These are phyloP conservation scores for Ictalurus punctatus DNA, from an alignment of 2,113 vertebrate genomes.

Conservation along the genomic window DNA sequence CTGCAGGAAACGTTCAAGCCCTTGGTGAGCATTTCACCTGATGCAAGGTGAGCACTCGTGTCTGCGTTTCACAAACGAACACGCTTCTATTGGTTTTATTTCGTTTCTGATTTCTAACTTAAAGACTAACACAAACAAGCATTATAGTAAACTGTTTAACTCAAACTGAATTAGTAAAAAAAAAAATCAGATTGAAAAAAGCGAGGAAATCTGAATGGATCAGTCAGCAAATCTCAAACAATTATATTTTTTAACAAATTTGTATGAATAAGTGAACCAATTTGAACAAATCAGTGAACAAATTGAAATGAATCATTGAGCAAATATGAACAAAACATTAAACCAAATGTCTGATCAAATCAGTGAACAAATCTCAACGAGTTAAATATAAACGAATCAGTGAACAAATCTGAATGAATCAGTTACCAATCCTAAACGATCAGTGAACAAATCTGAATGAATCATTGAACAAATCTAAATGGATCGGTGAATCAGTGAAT, in stretches of 20 bases:
- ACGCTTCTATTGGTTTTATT: neutral
- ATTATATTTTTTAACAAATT: neutral
- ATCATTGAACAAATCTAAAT: neutral
- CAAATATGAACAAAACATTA: neutral
- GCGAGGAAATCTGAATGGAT: neutral
- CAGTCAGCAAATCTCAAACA: neutral
- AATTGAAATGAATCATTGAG: neutral
- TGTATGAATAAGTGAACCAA: neutral
- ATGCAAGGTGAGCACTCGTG: slow-evolving; percentile 84
- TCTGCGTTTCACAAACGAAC: neutral
- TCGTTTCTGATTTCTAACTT: neutral
- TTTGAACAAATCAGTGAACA: neutral
- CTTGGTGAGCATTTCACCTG: slow-evolving; percentile 97
- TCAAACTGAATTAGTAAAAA: neutral
- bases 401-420: neutral
- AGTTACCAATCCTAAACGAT: neutral
- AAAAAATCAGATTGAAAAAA: neutral
- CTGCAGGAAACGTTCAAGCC: slow-evolving; percentile 99
- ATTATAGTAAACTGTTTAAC: neutral
- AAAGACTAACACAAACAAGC: neutral
- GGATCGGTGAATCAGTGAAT: neutral
- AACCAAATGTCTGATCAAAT: neutral
- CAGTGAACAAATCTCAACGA: neutral
- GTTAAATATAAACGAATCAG: neutral
- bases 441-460: neutral